Base-by-base conservation (phyloP, 2,797 vertebrate genomes). In the Sebastes itinus region DNA sequence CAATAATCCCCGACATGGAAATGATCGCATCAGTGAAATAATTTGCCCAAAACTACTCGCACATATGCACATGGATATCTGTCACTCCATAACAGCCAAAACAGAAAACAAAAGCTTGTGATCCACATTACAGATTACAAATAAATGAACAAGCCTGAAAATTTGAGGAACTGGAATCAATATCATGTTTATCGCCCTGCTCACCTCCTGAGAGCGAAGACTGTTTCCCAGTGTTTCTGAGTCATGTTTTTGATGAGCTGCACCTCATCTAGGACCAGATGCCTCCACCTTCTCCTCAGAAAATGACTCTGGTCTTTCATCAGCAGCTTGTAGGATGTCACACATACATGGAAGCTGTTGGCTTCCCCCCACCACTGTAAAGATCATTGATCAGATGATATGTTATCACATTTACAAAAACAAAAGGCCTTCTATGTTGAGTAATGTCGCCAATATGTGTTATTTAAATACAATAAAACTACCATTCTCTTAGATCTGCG, bases 311-410 rank as follows among this genome's bases (percentile, higher is more conserved):
- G 96, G 91, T 98, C 97, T 88, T 97, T 98, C 91, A 98, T 96
- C 32, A 99, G 93, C 68, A 98, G 95, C 89, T 98, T 98, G 92
- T 98, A 99, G n/a, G 98, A 97, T 0, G 97, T 98, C 80, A 99
- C 89, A 54, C 97, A 98, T 3, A 98, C 96, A 30, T 98, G 97
- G 90, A 98, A 98, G 90, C 95, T 95, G 92, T 98, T 98, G 81
- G 95, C 93, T 86, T 98, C 96, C 2, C 83, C 91, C 98, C 98
- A 98, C 84, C 95, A 95, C 98, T 99, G 87, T 0, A 78, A 55
- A 90, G 27, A 72, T 60, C 7, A 83, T 11, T 3, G 2, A 85
- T 33, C 28, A 86, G 10, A 82, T 25, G 0, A 63, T 28, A 25
- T 30, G 28, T 76, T 55, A 78, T 10, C 2, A 18, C 38, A 75